phyloP scores from a whole-genome alignment of 2,888 invertebrate species.

The Orthosia gracilis region DNA sequence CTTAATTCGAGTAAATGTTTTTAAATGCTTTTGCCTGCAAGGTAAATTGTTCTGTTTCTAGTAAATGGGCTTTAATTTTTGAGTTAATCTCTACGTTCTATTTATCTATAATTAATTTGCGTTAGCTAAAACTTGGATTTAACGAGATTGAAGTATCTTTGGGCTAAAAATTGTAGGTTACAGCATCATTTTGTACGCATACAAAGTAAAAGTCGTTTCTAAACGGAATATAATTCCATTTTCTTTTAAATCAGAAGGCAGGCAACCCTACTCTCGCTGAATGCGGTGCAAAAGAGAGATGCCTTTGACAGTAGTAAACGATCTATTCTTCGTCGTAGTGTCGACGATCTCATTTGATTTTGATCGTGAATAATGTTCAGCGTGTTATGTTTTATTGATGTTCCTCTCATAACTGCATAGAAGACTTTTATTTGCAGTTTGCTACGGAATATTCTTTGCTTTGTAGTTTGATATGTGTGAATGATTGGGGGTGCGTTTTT shows the following conservation, averaged over 20 bases:
- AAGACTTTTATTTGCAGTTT: constrained; percentile 25
- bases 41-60: too few relatives aligned
- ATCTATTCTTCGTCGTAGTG: constrained; percentile 73
- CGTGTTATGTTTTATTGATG: constrained; percentile 75
- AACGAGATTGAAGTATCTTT: too few relatives aligned
- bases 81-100: too few relatives aligned
- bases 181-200: not conserved
- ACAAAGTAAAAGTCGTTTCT: not conserved
- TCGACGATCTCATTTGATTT: constrained; percentile 72
- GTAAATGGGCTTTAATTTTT: too few relatives aligned
- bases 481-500: not conserved
- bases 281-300: constrained; percentile 66
- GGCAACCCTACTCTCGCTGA: constrained; percentile 64
- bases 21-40: too few relatives aligned
- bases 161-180: too few relatives aligned
- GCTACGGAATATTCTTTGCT: constrained; percentile 22
- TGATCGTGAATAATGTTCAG: constrained; percentile 74
- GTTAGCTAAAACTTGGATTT: too few relatives aligned
- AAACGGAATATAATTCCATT: not conserved
- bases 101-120: too few relatives aligned
- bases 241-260: not conserved
- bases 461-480: constrained; percentile 20
- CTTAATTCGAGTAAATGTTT: too few relatives aligned
- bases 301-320: constrained; percentile 74
- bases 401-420: constrained; percentile 36